These are phyloP conservation scores for Scaptodrosophila lebanonensis DNA, from an alignment of 1,140 invertebrate species.

Conservation along the genomic window DNA sequence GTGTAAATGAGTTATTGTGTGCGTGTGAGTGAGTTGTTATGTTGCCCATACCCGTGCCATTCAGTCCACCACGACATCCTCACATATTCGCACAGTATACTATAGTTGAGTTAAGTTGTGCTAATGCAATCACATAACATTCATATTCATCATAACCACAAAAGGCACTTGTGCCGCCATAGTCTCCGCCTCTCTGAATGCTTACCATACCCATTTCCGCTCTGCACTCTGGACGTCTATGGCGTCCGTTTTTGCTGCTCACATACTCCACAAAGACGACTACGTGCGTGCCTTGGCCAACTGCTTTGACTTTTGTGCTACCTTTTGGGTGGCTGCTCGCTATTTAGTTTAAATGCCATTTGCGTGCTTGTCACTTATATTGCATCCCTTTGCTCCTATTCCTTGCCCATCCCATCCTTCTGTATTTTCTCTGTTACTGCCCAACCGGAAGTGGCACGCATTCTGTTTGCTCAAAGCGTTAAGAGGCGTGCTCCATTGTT, in stretches of 20 bases:
- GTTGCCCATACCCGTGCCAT: too few species aligned
- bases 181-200: too few species aligned
- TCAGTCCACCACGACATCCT: too few species aligned
- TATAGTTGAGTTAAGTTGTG: slow-evolving; percentile 21
- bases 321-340: neutral
- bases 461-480: neutral
- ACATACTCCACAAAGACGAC: too few species aligned
- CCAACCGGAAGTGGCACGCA: slow-evolving; percentile 1
- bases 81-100: too few species aligned
- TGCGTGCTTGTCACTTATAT: neutral
- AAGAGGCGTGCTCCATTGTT: too few species aligned
- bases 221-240: slow-evolving; percentile 37
- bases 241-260: slow-evolving; percentile 28
- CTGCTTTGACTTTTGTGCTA: too few species aligned
- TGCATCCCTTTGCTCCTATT: neutral
- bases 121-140: slow-evolving; percentile 74
- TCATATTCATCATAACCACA: slow-evolving; percentile 74
- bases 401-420: too few species aligned
- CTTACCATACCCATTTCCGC: too few species aligned
- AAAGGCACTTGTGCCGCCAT: slow-evolving; percentile 51
- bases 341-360: neutral
- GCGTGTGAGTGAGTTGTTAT: neutral
- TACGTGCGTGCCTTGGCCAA: too few species aligned
- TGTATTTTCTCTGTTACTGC: too few species aligned
- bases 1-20: slow-evolving; percentile 56